These are phyloP conservation scores for Bombycilla garrulus DNA, from an alignment of 2,113 vertebrate genomes.

Conservation along the genomic window DNA sequence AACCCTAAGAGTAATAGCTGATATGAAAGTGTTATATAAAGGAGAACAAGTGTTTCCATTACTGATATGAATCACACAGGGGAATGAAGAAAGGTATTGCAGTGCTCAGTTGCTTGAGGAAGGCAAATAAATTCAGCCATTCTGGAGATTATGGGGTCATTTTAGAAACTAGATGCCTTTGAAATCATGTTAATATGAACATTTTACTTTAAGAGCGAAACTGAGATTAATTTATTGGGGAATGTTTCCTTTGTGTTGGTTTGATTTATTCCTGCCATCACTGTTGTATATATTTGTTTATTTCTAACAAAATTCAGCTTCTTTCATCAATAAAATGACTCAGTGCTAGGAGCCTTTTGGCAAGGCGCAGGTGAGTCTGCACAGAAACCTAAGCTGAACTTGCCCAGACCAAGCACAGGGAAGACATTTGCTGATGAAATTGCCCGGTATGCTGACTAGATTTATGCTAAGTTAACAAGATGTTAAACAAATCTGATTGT, in stretches of 20 bases:
- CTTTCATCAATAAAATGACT: not conserved
- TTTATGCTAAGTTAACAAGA: not conserved
- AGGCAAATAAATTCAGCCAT: constrained; percentile 33
- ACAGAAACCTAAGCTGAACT: not conserved
- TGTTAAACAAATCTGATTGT: not conserved
- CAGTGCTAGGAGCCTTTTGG: not conserved
- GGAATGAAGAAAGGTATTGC: not conserved
- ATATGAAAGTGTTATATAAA: not conserved
- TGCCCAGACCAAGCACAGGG: not conserved
- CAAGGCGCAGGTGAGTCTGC: not conserved
- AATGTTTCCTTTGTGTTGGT: not conserved
- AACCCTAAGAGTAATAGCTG: not conserved
- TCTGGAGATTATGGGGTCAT: not conserved
- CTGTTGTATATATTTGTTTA: not conserved
- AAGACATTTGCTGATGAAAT: not conserved
- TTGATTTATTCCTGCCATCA: not conserved
- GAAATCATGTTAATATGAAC: not conserved
- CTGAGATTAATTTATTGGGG: not conserved
- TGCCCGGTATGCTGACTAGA: not conserved
- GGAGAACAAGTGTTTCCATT: constrained; percentile 27
- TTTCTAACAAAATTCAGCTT: not conserved
- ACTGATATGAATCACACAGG: not conserved
- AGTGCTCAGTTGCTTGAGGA: not conserved
- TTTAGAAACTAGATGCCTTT: not conserved
- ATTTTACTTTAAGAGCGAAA: constrained; percentile 3